phyloP scores from a whole-genome alignment of 2,113 vertebrate species.

The Onychostruthus taczanowskii region DNA sequence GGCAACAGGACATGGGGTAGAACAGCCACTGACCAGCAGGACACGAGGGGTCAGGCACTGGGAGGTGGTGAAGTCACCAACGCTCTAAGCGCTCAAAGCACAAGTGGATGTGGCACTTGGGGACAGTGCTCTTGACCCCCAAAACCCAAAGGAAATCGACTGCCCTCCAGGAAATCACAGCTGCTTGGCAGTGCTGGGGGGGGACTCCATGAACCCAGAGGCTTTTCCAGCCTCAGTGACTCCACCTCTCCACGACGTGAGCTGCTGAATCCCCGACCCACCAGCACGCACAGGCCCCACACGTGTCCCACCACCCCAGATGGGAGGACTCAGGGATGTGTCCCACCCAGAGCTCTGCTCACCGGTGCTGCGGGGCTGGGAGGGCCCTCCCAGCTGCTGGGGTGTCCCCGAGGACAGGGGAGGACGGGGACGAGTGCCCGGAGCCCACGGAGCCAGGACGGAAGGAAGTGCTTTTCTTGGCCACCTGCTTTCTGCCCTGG shows the following conservation, averaged over 20 bases:
- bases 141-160: too few relatives aligned
- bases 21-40: background rate
- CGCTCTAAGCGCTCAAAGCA: background rate
- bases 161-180: too few relatives aligned
- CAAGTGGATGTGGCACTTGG: background rate
- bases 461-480: constrained; percentile 94
- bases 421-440: constrained; percentile 63
- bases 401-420: constrained; percentile 50
- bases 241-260: accelerated
- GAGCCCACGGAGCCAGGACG: constrained; percentile 76
- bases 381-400: background rate
- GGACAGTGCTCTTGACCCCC: background rate
- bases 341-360: background rate
- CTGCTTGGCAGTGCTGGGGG: too few relatives aligned
- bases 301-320: accelerated
- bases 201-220: accelerated
- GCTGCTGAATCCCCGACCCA: background rate
- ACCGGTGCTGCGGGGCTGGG: constrained; percentile 55
- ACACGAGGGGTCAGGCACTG: accelerated
- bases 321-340: accelerated
- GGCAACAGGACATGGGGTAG: too few relatives aligned
- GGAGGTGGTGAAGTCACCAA: background rate
- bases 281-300: background rate
- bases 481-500: constrained; percentile 89
- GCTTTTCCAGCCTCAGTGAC: background rate